These are phyloP conservation scores for Cyphomyrus plagiostoma DNA, from an alignment of 2,113 vertebrate species.

Conservation along the genomic window DNA sequence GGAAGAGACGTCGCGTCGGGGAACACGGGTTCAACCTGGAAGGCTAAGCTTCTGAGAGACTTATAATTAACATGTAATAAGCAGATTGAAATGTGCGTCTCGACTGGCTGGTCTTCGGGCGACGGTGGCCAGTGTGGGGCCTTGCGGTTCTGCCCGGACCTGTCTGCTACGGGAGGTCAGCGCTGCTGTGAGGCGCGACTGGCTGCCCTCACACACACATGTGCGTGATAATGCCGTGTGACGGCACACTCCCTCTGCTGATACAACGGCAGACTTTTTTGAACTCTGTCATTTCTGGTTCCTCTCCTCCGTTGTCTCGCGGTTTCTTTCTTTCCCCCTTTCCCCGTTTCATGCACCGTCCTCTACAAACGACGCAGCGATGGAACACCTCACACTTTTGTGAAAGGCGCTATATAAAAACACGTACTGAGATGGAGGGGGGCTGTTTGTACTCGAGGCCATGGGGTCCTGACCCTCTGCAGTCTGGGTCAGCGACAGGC, in stretches of 20 bases:
- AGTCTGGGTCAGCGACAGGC: background rate
- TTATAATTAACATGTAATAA: slow-evolving; percentile 67
- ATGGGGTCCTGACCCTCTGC: background rate
- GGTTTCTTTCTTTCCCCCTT: background rate
- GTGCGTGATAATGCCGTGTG: background rate
- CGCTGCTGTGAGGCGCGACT: background rate
- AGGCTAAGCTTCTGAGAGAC: slow-evolving; percentile 48
- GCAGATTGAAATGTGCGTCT: slow-evolving; percentile 46
- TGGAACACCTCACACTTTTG: background rate
- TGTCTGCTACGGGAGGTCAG: background rate
- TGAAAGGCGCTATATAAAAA: background rate
- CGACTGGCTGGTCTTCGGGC: background rate
- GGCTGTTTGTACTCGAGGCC: background rate
- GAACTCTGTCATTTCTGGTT: background rate
- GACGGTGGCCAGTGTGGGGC: background rate
- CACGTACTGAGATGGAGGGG: background rate
- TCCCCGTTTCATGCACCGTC: background rate
- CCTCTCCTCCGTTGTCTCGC: background rate
- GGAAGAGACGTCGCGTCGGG: slow-evolving; percentile 60
- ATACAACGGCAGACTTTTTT: background rate
- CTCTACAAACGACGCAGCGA: background rate
- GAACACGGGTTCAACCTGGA: slow-evolving; percentile 55
- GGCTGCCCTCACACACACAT: background rate
- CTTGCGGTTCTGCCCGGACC: background rate
- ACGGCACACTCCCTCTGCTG: background rate